Percentiles rank a stretch among this genome's conserved stretches.
phyloP scores from a whole-genome alignment of 2,113 vertebrate genomes.

The Notothenia rossii region DNA sequence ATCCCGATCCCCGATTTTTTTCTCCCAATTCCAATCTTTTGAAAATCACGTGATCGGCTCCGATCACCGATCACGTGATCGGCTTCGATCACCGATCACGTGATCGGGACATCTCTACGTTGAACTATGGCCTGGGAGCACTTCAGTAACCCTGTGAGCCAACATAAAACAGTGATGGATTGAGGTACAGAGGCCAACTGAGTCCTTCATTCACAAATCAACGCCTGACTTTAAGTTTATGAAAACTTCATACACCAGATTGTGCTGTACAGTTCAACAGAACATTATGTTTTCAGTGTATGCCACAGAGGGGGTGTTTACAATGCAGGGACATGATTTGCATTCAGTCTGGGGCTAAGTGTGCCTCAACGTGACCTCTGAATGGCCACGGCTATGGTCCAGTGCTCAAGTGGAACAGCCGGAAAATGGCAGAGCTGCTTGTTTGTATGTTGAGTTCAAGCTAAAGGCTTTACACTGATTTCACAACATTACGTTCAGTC shows the following conservation, averaged over 20 bases:
- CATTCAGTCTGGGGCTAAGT: conserved; percentile 31
- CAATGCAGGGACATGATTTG: conserved; percentile 25
- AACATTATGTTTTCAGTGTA: not conserved
- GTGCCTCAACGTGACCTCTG: conserved; percentile 30
- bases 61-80: no score
- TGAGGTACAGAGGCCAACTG: conserved; percentile 11
- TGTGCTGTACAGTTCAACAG: not conserved
- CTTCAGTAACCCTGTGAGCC: conserved; percentile 45
- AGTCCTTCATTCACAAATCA: not conserved
- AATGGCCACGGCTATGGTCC: not conserved
- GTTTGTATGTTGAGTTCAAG: not conserved
- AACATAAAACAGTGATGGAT: conserved; percentile 14
- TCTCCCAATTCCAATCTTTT: no score
- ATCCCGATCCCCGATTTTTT: no score
- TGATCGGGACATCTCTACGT: no score
- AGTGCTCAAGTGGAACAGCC: conserved; percentile 37
- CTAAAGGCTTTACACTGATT: not conserved
- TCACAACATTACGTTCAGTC: not conserved
- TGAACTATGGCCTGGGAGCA: conserved; percentile 25
- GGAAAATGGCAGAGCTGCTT: not conserved
- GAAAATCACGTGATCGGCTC: no score
- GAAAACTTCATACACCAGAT: not conserved
- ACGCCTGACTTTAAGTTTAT: not conserved
- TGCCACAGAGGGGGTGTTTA: conserved; percentile 7
- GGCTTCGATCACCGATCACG: no score